Evolutionary conservation across 2,113 vertebrate genomes (phyloP), one percentile per base, ranked within the genome.

Genomic region (Campylomormyrus numenius): DNA sequence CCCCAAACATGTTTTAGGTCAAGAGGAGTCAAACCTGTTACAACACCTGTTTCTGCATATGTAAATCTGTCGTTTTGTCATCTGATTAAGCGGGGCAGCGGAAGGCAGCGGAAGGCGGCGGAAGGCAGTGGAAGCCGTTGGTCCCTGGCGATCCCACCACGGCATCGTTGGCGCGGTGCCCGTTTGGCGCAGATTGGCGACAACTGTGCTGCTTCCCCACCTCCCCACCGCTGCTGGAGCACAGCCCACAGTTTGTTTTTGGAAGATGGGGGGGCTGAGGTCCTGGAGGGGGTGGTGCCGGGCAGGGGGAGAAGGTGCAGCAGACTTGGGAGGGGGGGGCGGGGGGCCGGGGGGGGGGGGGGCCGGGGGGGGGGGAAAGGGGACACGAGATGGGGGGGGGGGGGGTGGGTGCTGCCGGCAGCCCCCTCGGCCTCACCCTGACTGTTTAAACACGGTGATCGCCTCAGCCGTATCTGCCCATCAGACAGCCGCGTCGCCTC

Each of bases 11-110:
- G 92, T 94, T 95, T 96, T 92, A 94, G 97, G 97, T 98, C 96
- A 97, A 96, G 95, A 96, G 94, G 95, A 97, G 92, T 97, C 96
- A 97, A 98, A 98, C 97, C 97, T 98, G 97, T 98, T 98, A 96
- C 92, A 96, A 95, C 98, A 98, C 97, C 97, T 98, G 97, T 95
- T 97, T 97, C 95, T 97, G 93, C 94, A 96, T 96, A 96, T 97
- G 96, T 95, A 98, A 96, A 98, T 98, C 96, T 98, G 96, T 97
- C 97, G 95, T 97, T 97, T 97, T 98, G 96, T 97, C 96, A 96
- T 98, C 97, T 98, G 96, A 97, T 99, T 98, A 97, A 96, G 95
- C 95, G 96, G 93, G 94, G 93, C 92, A 93, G 94, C 92, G 53
- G 53, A 7, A 7, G 94, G 93, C 92, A 93, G 94, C 92, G 53